These are phyloP conservation scores for Leptopilina drosophilae DNA, from an alignment of 2,888 invertebrate genomes.

Conservation along the genomic window DNA sequence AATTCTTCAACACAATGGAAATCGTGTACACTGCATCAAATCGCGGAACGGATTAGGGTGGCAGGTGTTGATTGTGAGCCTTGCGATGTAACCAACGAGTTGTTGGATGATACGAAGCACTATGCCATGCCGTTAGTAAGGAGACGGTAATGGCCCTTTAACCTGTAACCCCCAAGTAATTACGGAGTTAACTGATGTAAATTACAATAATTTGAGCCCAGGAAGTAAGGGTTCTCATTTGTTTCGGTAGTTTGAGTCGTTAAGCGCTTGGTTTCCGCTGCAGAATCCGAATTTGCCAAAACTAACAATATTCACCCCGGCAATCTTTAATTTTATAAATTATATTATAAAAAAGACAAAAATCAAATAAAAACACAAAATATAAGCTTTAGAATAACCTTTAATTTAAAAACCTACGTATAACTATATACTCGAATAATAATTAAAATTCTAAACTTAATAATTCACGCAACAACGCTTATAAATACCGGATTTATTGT, in stretches of 20 bases:
- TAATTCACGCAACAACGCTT: too few species aligned
- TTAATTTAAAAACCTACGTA: neutral
- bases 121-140: conserved; percentile 49
- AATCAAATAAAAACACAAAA: neutral
- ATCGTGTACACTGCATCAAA: conserved; percentile 16
- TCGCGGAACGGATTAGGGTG: conserved; percentile 15
- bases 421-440: too few species aligned
- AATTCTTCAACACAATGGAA: neutral
- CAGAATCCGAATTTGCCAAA: conserved; percentile 1
- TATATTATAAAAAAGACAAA: neutral
- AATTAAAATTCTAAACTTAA: too few species aligned
- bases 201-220: conserved; percentile 71
- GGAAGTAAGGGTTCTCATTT: conserved; percentile 60
- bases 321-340: neutral
- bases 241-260: conserved; percentile 55
- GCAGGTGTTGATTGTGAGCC: conserved; percentile 63
- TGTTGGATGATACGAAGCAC: conserved; percentile 53
- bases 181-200: conserved; percentile 71
- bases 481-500: too few species aligned
- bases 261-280: conserved; percentile 16
- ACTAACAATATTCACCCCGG: neutral
- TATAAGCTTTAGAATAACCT: too few species aligned
- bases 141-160: conserved; percentile 70
- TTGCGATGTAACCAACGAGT: conserved; percentile 16
- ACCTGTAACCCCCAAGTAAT: conserved; percentile 69